Conservation (phyloP, 1,140 invertebrate genomes). For the Sycophila sp. region DNA sequence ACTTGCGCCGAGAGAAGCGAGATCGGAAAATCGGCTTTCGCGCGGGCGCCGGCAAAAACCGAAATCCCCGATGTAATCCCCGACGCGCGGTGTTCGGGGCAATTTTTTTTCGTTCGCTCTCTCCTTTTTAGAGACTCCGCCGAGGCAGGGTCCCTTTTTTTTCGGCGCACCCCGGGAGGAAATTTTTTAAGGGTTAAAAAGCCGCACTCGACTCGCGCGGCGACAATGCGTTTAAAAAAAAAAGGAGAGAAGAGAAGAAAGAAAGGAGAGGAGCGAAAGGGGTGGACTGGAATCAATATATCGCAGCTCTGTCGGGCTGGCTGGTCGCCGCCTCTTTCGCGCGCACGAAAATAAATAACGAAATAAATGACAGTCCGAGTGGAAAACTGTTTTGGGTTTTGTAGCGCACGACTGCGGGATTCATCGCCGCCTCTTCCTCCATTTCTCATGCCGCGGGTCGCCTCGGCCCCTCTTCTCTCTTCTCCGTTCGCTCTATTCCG, state of each 20-base stretch:
- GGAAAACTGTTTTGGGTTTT: constrained; percentile 64
- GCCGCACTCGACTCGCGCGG: constrained; percentile 63
- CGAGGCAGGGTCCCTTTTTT: neutral
- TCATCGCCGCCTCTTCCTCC: constrained; percentile 9
- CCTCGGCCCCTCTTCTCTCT: neutral
- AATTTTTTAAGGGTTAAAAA: constrained; percentile 67
- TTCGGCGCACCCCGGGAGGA: constrained; percentile 50
- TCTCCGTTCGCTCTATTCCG: constrained; percentile 29
- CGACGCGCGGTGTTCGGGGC: constrained; percentile 39
- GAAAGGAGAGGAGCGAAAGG: no score
- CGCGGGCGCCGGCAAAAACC: constrained; percentile 54
- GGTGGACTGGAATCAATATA: constrained; percentile 3
- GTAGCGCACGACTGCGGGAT: constrained; percentile 39
- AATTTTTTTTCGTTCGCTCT: constrained; percentile 33
- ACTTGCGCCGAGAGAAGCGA: constrained; percentile 49
- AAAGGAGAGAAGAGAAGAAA: no score
- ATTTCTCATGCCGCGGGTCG: constrained; percentile 1
- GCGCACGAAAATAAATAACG: constrained; percentile 63
- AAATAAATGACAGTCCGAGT: constrained; percentile 62
- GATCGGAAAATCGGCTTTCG: constrained; percentile 66
- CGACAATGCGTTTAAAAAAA: constrained; percentile 56
- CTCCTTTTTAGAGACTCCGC: neutral
- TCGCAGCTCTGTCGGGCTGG: neutral
- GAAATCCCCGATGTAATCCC: constrained; percentile 67
- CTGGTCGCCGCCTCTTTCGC: neutral